phyloP scores from a whole-genome alignment of 2,113 vertebrate genomes.

The Xerus inauris region DNA sequence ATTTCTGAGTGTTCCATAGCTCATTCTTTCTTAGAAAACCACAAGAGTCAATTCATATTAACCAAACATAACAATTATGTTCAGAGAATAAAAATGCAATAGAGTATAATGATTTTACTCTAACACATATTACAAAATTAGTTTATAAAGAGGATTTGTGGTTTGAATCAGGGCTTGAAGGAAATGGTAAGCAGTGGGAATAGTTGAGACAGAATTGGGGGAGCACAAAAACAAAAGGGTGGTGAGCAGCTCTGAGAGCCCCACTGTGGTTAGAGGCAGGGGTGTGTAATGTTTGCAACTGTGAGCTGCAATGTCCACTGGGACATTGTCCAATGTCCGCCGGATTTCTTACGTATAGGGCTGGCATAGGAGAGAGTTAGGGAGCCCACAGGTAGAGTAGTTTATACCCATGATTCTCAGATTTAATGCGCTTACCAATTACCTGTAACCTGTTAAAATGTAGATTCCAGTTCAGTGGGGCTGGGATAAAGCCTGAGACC shows the following conservation, averaged over 20 bases:
- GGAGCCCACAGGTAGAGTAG: background rate
- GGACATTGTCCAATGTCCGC: no score
- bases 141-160: background rate
- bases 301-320: background rate
- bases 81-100: background rate
- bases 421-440: background rate
- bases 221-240: background rate
- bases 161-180: background rate
- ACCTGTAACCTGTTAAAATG: background rate
- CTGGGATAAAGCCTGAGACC: background rate
- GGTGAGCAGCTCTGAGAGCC: background rate
- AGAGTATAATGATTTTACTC: background rate
- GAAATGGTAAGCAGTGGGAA: background rate
- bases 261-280: no score
- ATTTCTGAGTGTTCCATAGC: background rate
- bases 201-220: background rate
- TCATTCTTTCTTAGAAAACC: background rate
- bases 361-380: background rate
- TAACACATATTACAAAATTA: background rate
- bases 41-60: background rate
- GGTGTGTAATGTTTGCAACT: no score
- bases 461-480: background rate
- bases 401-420: background rate
- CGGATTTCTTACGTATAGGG: background rate
- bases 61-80: background rate